Conservation (phyloP, 2,797 vertebrate species). For the Macropus fuliginosus region DNA sequence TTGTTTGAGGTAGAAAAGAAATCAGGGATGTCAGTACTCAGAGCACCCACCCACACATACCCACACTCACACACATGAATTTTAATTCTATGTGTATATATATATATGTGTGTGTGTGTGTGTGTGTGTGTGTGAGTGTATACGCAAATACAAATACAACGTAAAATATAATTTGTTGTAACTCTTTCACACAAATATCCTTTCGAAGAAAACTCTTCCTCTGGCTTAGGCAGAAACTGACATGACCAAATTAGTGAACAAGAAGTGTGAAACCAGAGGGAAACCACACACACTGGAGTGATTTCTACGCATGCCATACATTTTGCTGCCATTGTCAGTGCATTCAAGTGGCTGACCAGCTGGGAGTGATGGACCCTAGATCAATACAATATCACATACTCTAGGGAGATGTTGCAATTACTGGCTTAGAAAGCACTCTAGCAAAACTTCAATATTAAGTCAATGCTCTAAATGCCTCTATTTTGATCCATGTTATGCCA, state of each 20-base stretch:
- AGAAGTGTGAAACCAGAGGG: slow-evolving; percentile 71
- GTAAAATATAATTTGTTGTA: background rate
- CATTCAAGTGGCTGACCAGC: slow-evolving; percentile 72
- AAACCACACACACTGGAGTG: slow-evolving; percentile 44
- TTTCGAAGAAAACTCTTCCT: slow-evolving; percentile 35
- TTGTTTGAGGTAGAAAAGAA: background rate
- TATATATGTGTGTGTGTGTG: too few relatives aligned
- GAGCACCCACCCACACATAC: background rate
- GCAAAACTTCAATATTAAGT: slow-evolving; percentile 82
- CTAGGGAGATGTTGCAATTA: slow-evolving; percentile 82
- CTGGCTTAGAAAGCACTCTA: slow-evolving; percentile 77
- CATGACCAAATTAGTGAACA: slow-evolving; percentile 53
- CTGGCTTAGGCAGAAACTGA: slow-evolving; percentile 35
- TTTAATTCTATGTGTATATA: background rate
- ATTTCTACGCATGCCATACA: slow-evolving; percentile 67
- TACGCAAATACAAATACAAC: background rate
- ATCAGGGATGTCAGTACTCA: background rate
- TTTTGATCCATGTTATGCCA: slow-evolving; percentile 71
- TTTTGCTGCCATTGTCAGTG: slow-evolving; percentile 69
- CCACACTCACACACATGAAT: background rate
- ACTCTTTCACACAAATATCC: background rate
- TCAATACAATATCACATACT: slow-evolving; percentile 81
- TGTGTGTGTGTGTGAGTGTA: too few relatives aligned
- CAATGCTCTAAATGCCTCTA: slow-evolving; percentile 81
- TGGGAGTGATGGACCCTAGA: slow-evolving; percentile 71